phyloP scores from a whole-genome alignment of 64 coral and sea anemone genomes.

The Montipora efflorescens region DNA sequence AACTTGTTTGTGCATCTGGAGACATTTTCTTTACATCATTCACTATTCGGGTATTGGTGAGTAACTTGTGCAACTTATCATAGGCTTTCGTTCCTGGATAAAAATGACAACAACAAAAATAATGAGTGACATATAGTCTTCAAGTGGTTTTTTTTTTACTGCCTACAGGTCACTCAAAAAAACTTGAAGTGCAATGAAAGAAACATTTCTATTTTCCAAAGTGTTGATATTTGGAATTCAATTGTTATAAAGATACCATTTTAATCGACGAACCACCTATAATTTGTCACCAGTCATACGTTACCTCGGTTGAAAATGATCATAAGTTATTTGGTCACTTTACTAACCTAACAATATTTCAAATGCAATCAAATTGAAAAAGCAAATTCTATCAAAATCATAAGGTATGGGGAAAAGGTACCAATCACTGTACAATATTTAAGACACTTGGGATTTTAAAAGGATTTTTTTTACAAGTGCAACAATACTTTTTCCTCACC shows the following conservation, averaged over 20 bases:
- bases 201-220: not conserved
- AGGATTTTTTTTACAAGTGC: not conserved
- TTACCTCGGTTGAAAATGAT: too few species aligned
- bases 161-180: not conserved
- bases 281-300: not conserved
- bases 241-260: not conserved
- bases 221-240: not conserved
- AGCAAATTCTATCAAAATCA: not conserved
- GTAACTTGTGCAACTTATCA: conserved; percentile 12
- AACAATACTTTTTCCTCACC: not conserved
- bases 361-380: not conserved
- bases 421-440: not conserved
- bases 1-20: conserved; percentile 26
- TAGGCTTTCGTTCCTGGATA: conserved; percentile 21
- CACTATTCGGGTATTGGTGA: not conserved
- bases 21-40: conserved; percentile 31
- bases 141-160: not conserved
- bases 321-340: not conserved
- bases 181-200: not conserved
- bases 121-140: not conserved
- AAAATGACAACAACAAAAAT: not conserved
- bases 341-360: not conserved
- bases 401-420: not conserved
- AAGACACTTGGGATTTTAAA: not conserved
- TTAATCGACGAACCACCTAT: not conserved